A percentile compares a stretch with the other conserved stretches of the same genome.
phyloP scores from a whole-genome alignment of 1,140 invertebrate species.

The Saccostrea cuccullata region DNA sequence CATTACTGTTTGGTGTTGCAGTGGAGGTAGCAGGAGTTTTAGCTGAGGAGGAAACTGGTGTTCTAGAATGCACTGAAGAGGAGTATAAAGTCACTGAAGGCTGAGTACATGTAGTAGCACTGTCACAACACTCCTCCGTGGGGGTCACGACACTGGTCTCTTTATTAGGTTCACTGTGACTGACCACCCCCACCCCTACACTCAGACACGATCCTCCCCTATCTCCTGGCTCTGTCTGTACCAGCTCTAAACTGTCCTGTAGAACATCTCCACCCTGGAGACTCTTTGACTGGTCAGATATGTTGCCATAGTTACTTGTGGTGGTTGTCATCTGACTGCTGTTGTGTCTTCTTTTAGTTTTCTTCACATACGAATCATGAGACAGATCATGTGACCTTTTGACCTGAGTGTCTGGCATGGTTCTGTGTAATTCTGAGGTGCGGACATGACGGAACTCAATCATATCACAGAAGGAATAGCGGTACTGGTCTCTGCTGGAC shows the following conservation, averaged over 20 bases:
- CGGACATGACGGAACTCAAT: conserved; percentile 46
- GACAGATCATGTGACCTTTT: conserved; percentile 48
- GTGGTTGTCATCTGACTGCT: not conserved
- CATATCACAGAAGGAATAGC: conserved; percentile 36
- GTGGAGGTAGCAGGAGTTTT: not conserved
- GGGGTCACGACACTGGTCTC: not conserved
- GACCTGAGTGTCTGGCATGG: conserved; percentile 30
- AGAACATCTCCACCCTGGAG: not conserved
- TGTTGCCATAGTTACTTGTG: not conserved
- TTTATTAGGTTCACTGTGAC: not conserved
- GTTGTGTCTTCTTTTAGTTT: not conserved
- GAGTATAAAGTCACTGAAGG: not conserved
- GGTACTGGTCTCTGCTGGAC: conserved; percentile 24
- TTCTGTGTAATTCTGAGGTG: conserved; percentile 38
- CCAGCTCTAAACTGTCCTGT: conserved; percentile 54
- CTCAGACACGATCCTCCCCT: conserved; percentile 1
- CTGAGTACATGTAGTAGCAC: not conserved
- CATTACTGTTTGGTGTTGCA: not conserved
- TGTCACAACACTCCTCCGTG: not conserved
- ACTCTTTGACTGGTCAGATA: not conserved
- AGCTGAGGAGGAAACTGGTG: not conserved
- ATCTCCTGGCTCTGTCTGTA: conserved; percentile 53
- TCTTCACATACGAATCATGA: not conserved
- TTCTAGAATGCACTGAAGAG: not conserved
- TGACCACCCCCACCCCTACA: not conserved